A percentile compares a stretch with the other conserved stretches of the same genome.
Evolutionary conservation across 2,888 invertebrate genomes (phyloP).

Genomic region (Metellina segmentata): DNA sequence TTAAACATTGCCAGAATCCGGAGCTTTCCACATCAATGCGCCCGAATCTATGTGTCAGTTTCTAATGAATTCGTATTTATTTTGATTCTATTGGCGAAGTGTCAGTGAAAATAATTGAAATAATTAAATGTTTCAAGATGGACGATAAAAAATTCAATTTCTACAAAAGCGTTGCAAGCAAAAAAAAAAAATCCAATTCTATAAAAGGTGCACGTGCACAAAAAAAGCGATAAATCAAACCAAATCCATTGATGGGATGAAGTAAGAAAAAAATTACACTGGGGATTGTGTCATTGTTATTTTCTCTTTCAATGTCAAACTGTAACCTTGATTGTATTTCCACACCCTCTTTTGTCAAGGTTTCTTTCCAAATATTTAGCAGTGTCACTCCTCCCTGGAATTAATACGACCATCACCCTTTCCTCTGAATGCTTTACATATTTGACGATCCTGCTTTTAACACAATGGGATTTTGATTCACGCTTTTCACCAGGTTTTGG

Average conservation of each 20-base stretch:
- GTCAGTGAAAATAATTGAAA: too few relatives aligned
- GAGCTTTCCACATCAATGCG: too few relatives aligned
- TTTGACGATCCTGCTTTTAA: background rate
- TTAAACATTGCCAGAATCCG: too few relatives aligned
- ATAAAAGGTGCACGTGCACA: background rate
- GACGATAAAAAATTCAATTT: too few relatives aligned
- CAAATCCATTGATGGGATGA: background rate
- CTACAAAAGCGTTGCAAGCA: too few relatives aligned
- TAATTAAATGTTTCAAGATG: too few relatives aligned
- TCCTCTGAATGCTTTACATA: background rate
- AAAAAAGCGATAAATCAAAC: background rate
- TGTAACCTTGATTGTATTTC: constrained; percentile 12
- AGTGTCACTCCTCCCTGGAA: background rate
- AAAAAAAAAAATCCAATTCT: too few relatives aligned
- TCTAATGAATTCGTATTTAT: too few relatives aligned
- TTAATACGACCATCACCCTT: background rate
- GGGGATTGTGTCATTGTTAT: background rate
- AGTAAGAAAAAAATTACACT: background rate
- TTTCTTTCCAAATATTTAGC: background rate
- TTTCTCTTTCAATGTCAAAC: background rate
- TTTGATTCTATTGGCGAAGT: too few relatives aligned
- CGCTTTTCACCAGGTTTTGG: background rate
- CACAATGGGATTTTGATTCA: background rate
- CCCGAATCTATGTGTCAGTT: too few relatives aligned
- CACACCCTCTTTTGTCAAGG: constrained; percentile 8